Percentiles rank a stretch among this genome's conserved stretches.
Evolutionary conservation across 2,888 invertebrate species (phyloP).

Genomic region (Eupithecia abbreviata): DNA sequence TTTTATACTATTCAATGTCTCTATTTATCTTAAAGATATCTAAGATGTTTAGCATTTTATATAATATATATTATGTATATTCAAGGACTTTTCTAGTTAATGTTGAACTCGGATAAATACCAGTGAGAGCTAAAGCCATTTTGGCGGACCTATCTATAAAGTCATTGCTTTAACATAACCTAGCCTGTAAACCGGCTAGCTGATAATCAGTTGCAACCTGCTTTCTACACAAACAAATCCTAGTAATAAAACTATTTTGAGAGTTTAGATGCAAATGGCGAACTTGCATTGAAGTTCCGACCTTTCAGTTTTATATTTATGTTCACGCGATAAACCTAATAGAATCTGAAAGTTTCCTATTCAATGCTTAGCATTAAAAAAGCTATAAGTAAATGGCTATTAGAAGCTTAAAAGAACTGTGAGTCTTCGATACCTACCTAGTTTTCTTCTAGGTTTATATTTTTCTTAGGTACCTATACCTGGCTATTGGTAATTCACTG

Average conservation of each 20-base stretch:
- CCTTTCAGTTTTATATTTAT: constrained; percentile 37
- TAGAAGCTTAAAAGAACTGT: neutral
- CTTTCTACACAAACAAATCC: neutral
- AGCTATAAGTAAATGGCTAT: neutral
- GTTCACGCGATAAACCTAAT: constrained; percentile 26
- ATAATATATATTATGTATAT: no score
- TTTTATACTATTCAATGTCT: no score
- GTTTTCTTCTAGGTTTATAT: neutral
- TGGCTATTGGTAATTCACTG: no score
- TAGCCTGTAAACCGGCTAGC: neutral
- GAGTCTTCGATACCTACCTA: no score
- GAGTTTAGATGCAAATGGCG: constrained; percentile 47
- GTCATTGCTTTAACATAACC: neutral
- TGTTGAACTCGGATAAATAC: no score
- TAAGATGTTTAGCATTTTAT: no score
- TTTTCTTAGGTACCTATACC: neutral
- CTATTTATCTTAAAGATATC: no score
- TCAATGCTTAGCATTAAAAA: neutral
- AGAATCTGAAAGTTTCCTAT: constrained; percentile 16
- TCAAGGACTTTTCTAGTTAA: no score
- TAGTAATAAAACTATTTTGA: constrained; percentile 60
- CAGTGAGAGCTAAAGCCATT: no score
- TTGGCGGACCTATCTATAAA: neutral
- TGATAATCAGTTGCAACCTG: constrained; percentile 6
- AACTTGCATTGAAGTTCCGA: constrained; percentile 35